Percentiles rank a stretch among this genome's conserved stretches.
Conservation (phyloP, 2,797 vertebrate species). For the Trichosurus vulpecula region DNA sequence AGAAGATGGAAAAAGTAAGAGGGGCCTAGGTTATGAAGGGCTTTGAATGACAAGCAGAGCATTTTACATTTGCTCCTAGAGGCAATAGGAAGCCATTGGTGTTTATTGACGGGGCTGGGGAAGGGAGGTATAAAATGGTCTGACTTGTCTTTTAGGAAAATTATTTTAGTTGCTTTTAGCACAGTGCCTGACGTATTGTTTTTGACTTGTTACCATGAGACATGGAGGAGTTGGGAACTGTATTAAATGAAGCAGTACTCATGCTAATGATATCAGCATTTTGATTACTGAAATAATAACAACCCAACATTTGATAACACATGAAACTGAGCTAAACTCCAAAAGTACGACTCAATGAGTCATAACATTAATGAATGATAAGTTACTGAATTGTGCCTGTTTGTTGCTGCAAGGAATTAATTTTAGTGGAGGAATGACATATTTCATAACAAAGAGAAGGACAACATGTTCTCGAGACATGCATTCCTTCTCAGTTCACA, state of each 20-base stretch:
- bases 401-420: neutral
- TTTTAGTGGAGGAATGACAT: neutral
- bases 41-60: too few relatives aligned
- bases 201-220: neutral
- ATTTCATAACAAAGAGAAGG: neutral
- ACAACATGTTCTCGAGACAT: neutral
- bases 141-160: neutral
- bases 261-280: neutral
- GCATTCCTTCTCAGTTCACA: neutral
- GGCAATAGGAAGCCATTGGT: neutral
- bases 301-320: neutral
- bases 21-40: too few relatives aligned
- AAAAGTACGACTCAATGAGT: neutral
- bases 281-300: neutral
- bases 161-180: neutral
- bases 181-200: neutral
- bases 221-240: neutral
- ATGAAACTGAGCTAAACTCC: neutral
- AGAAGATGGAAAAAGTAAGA: neutral
- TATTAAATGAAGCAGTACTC: neutral
- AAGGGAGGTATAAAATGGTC: neutral
- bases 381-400: neutral
- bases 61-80: neutral
- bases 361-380: neutral
- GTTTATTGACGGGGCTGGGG: neutral